Evolutionary conservation across 1,140 invertebrate genomes (phyloP), one percentile per base, ranked within the genome.

Genomic region (Capitella teleta): DNA sequence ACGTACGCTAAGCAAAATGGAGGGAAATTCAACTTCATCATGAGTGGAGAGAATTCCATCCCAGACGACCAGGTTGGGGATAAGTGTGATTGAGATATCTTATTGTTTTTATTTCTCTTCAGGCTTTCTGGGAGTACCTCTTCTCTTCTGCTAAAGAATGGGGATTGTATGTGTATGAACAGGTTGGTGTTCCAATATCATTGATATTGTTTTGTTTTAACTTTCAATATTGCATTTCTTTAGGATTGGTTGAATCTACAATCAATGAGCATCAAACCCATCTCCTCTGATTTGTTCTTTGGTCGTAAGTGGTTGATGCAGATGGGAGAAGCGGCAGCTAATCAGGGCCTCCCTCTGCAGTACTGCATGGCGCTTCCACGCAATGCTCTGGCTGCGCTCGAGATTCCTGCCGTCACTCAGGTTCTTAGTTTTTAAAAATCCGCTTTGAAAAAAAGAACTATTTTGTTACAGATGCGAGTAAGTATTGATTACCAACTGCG

Each of bases 401-500:
- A 54, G 41, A 38, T 47, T 25, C 41, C 52, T 12, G 16, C 41
- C 12, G 55, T 54, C 21, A 49, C 55, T 12, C 55, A 56, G 44
- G 32, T 54, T 12, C 40, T 43, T n/a, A 34, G 16, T 34, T 34
- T 37, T 37, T 12, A 47, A 64, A 61, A 57, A 34, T 16, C 32
- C 10, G 10, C 30, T 34, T 34, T 34, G 30, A 10, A 10, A 34
- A 10, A 34, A 34, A 10, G 8, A 37, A 2, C 38, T 3, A 5
- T 2, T 40, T n/a, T 40, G 19, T 12, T 1, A 38, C 21, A 67
- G 65, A 58, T 52, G 4, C 51, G 65, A 14, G 65, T 58, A 1
- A 63, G 58, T 36, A 40, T 51, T 5, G 62, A 64, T 43, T 66
- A 66, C 49, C 43, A 51, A 34, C 51, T 54, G 2, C 57, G 49